Base-by-base conservation (phyloP, 2,888 invertebrate species). In the Tachina fera region DNA sequence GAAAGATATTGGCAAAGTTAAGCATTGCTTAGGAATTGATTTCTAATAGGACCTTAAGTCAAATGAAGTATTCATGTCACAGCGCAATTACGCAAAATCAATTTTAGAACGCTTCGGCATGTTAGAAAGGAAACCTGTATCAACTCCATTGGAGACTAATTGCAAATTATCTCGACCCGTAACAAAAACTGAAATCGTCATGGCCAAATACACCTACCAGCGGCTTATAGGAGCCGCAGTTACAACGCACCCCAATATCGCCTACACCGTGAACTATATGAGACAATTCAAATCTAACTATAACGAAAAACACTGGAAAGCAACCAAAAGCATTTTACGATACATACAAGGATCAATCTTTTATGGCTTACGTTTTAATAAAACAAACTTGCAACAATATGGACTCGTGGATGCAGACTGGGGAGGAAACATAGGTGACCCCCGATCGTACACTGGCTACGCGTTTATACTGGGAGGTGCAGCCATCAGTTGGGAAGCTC, bases 381-480 rank as follows among this genome's bases (percentile, higher is more conserved):
- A 82, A 79, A 72, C 31, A 9, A 41, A 60, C 14, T 39, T 43
- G 14, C 19, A 83, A 4, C 56, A 84, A 0, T 77, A 81, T 14
- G 86, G 86, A 3, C 86, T 87, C 3, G 84, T 71, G 0, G 87
- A 88, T 43, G 88, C 88, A 4, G 87, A 87, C 39, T 88, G 88
- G 88, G 88, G 84, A 9, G 79, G 47, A 31, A 79, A 87, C 6
- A 4, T 81, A 0, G 56, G 43, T 4, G 86, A 88, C 14, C 60
- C 88, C 8, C 63, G 80, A 31, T 89, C 87, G 2, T 88, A 87
- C 16, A 78, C 87, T 0, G 88, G 88, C 14, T 88, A 77, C 16
- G 83, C 81, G 9, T 88, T 88, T n/a, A 78, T 80, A 45, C 41
- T 87, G 31, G 61, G 70, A 6, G 85, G 80, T 16, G 63, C 79